Evolutionary conservation across 2,888 invertebrate species (phyloP).

Genomic region (Hemistola chrysoprasaria): DNA sequence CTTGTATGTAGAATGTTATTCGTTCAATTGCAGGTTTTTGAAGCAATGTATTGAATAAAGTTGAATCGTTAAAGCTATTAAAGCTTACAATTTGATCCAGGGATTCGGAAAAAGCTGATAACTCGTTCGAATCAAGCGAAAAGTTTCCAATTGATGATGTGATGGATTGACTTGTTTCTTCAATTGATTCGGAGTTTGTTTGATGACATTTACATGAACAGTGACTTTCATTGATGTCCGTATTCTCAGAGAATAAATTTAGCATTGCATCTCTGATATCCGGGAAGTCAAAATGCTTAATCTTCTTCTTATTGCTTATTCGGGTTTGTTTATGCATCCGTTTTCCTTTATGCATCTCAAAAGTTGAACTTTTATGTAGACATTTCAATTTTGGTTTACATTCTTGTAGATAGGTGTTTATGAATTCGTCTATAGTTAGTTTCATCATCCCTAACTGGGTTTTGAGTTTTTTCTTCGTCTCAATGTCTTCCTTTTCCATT

Average conservation of each 20-base stretch:
- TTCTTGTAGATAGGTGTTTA: slow-evolving; percentile 41
- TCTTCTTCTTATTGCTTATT: slow-evolving; percentile 57
- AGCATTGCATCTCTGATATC: slow-evolving; percentile 65
- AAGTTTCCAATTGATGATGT: slow-evolving; percentile 74
- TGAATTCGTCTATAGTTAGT: slow-evolving; percentile 54
- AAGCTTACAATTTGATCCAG: slow-evolving; percentile 66
- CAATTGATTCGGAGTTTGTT: slow-evolving; percentile 52
- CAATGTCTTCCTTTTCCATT: slow-evolving; percentile 56
- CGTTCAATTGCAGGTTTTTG: slow-evolving; percentile 69
- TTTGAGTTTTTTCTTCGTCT: slow-evolving; percentile 53
- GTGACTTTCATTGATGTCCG: slow-evolving; percentile 16
- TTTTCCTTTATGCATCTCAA: slow-evolving; percentile 40
- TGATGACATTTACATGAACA: slow-evolving; percentile 43
- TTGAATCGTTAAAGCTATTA: slow-evolving; percentile 67
- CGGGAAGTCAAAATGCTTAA: slow-evolving; percentile 65
- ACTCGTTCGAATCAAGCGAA: slow-evolving; percentile 58
- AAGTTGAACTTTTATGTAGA: slow-evolving; percentile 35
- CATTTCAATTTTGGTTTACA: slow-evolving; percentile 9
- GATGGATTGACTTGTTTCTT: slow-evolving; percentile 55
- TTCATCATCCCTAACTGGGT: slow-evolving; percentile 59
- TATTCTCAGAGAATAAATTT: slow-evolving; percentile 49
- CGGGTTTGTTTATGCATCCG: slow-evolving; percentile 36
- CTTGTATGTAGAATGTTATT: slow-evolving; percentile 72
- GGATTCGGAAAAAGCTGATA: slow-evolving; percentile 71
- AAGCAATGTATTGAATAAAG: slow-evolving; percentile 51